phyloP scores from a whole-genome alignment of 2,113 vertebrate genomes.

The Leucosticte australis region DNA sequence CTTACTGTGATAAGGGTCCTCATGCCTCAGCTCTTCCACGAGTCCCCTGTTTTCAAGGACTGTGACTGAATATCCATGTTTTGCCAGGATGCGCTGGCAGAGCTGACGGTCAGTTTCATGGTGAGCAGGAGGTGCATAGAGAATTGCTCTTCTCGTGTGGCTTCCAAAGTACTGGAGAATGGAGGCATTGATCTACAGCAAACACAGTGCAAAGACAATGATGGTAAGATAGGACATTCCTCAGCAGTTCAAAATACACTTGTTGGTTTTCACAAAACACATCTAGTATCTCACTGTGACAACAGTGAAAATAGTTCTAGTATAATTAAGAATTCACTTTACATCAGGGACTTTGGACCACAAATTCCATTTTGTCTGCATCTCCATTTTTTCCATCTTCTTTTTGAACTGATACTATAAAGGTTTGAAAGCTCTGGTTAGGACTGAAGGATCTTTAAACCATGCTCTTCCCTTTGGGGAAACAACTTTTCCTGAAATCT shows the following conservation, averaged over 20 bases:
- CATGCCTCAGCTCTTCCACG: conserved; percentile 18
- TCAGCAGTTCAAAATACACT: background rate
- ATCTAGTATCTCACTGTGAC: background rate
- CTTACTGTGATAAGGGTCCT: conserved; percentile 64
- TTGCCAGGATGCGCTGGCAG: conserved; percentile 77
- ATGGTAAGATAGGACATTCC: background rate
- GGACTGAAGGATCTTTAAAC: background rate
- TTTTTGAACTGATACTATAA: background rate
- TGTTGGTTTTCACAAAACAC: background rate
- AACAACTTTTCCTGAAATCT: background rate
- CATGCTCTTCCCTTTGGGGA: background rate
- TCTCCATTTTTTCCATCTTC: background rate
- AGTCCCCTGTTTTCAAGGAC: conserved; percentile 70
- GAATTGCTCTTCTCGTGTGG: conserved; percentile 64
- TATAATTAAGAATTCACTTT: background rate
- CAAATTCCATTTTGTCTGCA: background rate
- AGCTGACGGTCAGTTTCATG: conserved; percentile 73
- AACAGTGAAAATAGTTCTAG: background rate
- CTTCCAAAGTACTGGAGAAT: conserved; percentile 54
- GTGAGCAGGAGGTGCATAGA: conserved; percentile 67
- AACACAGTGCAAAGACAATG: conserved; percentile 3
- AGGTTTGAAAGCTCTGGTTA: background rate
- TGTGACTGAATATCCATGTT: conserved; percentile 77
- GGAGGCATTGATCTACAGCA: conserved; percentile 63
- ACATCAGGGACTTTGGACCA: background rate